These are phyloP conservation scores for Phalacrocorax carbo DNA, from an alignment of 2,113 vertebrate genomes.

Conservation along the genomic window DNA sequence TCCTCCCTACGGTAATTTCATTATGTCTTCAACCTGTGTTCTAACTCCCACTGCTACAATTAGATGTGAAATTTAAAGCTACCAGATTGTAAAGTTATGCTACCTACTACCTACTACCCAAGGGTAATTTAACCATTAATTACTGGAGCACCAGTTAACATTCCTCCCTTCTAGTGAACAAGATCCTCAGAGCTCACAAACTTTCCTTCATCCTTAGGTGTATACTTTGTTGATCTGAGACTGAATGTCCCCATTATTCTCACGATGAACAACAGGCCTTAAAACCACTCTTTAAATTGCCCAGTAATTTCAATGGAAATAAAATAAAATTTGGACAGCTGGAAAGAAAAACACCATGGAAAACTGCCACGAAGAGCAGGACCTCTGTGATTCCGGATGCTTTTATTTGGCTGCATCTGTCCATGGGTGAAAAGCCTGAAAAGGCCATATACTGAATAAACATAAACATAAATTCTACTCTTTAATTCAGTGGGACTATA, in stretches of 20 bases:
- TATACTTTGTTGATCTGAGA: background rate
- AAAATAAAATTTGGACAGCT: background rate
- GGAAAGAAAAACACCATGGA: background rate
- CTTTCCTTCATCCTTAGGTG: background rate
- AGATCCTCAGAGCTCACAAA: background rate
- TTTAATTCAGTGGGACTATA: background rate
- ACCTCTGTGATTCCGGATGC: background rate
- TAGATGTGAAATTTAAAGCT: conserved; percentile 43
- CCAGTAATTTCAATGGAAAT: background rate
- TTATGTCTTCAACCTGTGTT: conserved; percentile 50
- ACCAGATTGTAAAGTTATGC: conserved; percentile 53
- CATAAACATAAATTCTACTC: background rate
- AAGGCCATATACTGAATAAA: background rate
- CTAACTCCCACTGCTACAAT: conserved; percentile 32
- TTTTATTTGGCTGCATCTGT: background rate
- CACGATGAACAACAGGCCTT: background rate
- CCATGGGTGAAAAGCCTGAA: background rate
- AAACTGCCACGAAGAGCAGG: background rate
- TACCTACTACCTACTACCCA: conserved; percentile 23
- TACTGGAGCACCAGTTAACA: conserved; percentile 19
- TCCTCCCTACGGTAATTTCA: conserved; percentile 41
- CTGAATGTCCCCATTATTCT: background rate
- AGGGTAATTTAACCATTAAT: conserved; percentile 60
- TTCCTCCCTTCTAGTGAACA: background rate
- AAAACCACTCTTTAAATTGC: background rate